A percentile compares a stretch with the other conserved stretches of the same genome.
phyloP scores from a whole-genome alignment of 2,797 vertebrate genomes.

The Chaunax sp. region DNA sequence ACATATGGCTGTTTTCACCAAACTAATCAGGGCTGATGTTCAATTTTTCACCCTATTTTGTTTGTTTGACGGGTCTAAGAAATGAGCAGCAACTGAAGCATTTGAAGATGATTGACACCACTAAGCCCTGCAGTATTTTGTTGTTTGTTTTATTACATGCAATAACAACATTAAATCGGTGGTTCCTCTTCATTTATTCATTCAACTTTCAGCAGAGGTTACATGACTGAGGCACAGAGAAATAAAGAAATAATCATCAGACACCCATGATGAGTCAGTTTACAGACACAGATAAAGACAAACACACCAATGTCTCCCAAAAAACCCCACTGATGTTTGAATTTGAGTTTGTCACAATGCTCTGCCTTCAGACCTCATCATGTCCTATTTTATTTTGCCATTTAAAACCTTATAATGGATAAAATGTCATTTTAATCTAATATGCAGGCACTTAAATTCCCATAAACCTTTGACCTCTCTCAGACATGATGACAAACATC shows the following conservation, averaged over 20 bases:
- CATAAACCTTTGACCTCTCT: constrained; percentile 34
- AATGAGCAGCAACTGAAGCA: constrained; percentile 26
- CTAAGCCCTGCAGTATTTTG: constrained; percentile 25
- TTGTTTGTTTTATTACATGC: constrained; percentile 22
- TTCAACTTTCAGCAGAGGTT: constrained; percentile 35
- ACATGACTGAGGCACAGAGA: constrained; percentile 20
- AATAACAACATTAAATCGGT: constrained; percentile 31
- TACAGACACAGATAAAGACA: constrained; percentile 38
- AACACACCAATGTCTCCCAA: constrained; percentile 33
- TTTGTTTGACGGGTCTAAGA: constrained; percentile 22
- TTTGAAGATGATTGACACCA: constrained; percentile 37
- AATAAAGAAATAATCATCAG: constrained; percentile 39
- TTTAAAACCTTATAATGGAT: constrained; percentile 48
- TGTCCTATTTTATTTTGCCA: constrained; percentile 63
- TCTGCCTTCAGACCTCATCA: constrained; percentile 41
- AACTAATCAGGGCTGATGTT: constrained; percentile 1
- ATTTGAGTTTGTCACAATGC: constrained; percentile 52
- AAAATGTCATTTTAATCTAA: constrained; percentile 30
- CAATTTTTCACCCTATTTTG: not conserved
- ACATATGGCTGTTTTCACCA: constrained; percentile 14
- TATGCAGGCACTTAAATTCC: constrained; percentile 16
- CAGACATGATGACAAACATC: constrained; percentile 33
- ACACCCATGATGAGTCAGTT: constrained; percentile 62
- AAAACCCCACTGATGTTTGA: constrained; percentile 68
- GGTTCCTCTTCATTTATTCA: constrained; percentile 15